Evolutionary conservation across 2,113 vertebrate species (phyloP).

Genomic region (Nibea coibor): DNA sequence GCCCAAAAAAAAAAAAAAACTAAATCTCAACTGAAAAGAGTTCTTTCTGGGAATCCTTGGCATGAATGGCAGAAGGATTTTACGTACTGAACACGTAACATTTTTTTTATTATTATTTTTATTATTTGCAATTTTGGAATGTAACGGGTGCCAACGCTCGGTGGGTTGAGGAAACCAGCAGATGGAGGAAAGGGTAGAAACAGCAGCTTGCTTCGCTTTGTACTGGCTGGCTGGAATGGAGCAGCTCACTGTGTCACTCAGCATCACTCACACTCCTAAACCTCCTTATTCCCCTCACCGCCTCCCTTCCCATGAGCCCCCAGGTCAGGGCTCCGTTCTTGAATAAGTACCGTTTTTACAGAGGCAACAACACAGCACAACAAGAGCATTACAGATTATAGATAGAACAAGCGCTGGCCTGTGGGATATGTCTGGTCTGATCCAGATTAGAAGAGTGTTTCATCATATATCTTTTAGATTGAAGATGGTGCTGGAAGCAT

Average conservation of each 20-base stretch:
- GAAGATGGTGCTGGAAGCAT: background rate
- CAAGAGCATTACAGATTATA: constrained; percentile 5
- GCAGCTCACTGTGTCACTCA: constrained; percentile 80
- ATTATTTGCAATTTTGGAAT: background rate
- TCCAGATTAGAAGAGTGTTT: background rate
- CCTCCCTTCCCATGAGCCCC: constrained; percentile 42
- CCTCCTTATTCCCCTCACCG: constrained; percentile 36
- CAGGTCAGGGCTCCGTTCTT: constrained; percentile 72
- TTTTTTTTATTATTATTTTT: background rate
- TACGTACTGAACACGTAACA: background rate
- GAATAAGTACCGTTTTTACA: constrained; percentile 7
- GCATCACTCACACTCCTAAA: constrained; percentile 78
- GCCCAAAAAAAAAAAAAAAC: background rate
- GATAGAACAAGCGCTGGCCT: background rate
- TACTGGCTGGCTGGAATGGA: constrained; percentile 80
- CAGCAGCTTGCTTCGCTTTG: constrained; percentile 85
- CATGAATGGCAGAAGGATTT: constrained; percentile 24
- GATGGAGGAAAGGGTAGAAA: constrained; percentile 10
- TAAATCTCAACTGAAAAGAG: constrained; percentile 8
- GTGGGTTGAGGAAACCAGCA: constrained; percentile 23
- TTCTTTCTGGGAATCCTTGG: constrained; percentile 14
- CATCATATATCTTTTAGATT: constrained; percentile 4
- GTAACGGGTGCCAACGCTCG: constrained; percentile 1
- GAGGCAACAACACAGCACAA: constrained; percentile 5
- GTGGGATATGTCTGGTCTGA: background rate